phyloP scores from a whole-genome alignment of 2,888 invertebrate species.

The Chloromyia formosa region DNA sequence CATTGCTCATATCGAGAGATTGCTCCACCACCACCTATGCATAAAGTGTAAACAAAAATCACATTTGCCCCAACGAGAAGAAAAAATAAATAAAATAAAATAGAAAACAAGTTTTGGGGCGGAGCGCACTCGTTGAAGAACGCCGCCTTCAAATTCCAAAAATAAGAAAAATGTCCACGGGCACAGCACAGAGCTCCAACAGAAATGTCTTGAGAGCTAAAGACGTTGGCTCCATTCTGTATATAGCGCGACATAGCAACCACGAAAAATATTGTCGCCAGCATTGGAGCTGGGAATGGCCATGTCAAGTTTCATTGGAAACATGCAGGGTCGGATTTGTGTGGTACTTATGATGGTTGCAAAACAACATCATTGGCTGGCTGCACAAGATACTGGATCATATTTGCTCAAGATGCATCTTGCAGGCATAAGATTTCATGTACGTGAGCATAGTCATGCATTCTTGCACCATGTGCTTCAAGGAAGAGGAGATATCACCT shows the following conservation, averaged over 20 bases:
- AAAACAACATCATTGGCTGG: not conserved
- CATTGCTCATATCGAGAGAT: not conserved
- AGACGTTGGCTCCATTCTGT: constrained; percentile 22
- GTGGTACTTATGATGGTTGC: not conserved
- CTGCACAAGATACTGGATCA: not conserved
- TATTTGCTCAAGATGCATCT: constrained; percentile 19
- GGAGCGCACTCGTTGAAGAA: constrained; percentile 26
- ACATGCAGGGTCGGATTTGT: not conserved
- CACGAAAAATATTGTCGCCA: not conserved
- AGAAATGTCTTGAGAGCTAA: constrained; percentile 29
- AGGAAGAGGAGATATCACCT: not conserved
- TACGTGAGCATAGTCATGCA: not conserved
- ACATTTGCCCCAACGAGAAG: constrained; percentile 18
- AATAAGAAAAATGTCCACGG: constrained; percentile 23
- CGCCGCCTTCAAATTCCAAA: constrained; percentile 30
- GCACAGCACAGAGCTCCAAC: not conserved
- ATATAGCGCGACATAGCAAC: no score
- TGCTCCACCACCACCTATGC: not conserved
- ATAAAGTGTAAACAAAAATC: constrained; percentile 33
- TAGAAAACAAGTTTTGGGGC: constrained; percentile 37
- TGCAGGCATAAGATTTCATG: constrained; percentile 3
- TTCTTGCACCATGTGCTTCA: not conserved
- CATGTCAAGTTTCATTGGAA: not conserved
- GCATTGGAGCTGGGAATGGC: constrained; percentile 3
- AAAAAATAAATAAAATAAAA: constrained; percentile 7